Base-by-base conservation (phyloP, 2,797 vertebrate genomes). In the Halcyon badia region DNA sequence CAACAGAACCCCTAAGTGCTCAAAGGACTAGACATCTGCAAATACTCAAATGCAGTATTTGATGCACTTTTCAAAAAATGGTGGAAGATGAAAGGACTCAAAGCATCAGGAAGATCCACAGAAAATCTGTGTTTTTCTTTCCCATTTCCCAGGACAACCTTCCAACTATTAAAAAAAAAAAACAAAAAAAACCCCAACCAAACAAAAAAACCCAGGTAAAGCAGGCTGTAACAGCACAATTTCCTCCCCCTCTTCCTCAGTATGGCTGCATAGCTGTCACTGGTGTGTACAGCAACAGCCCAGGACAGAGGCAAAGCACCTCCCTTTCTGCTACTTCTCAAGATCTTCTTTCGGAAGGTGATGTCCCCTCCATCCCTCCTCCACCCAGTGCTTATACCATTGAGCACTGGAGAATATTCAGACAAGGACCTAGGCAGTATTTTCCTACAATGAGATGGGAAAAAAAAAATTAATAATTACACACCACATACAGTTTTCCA, bases 21-120 rank as follows among this genome's bases (percentile, higher is more conserved):
- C 35, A 18, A 46, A 81, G 37, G 26, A 83, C 42, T 31, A 64
- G 72, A 69, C n/a, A 58, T 49, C 58, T 94, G 76, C 65, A 93
- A 81, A 72, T 57, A 30, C 44, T 69, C 42, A 1, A 4, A 24
- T 46, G 37, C 12, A 83, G 48, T 77, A 83, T 46, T 66, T 68
- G 64, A 22, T 22, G 15, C 33, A 30, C 33, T 83, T 42, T 48
- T 79, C 30, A 69, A 82, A 82, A 88, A 72, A 57, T 2, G 2
- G 14, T 76, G 81, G n/a, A 77, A 9, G 14, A 54, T 8, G 0
- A 68, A 89, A 78, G n/a, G n/a, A 24, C 31, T 24, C 49, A 90
- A 82, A 72, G 64, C 33, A 76, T 56, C 37, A 57, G 28, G 11
- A 80, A 90, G 20, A 69, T 22, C 35, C 26, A 37, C 35, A 83